Evolutionary conservation across 2,888 invertebrate genomes (phyloP).

Genomic region (Trichogramma dendrolimi): DNA sequence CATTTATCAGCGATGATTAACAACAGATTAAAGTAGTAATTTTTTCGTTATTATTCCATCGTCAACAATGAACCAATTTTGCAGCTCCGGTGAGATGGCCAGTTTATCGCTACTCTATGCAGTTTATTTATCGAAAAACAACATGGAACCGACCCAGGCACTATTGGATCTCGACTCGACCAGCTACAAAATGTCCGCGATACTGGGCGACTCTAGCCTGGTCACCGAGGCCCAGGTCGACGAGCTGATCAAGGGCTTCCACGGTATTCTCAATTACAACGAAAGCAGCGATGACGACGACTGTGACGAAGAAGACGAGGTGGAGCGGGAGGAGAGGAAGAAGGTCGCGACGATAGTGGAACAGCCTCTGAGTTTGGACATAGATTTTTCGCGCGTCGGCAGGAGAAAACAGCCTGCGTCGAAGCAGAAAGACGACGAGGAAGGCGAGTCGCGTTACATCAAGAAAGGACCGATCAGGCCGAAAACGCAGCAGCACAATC

Average conservation of each 20-base stretch:
- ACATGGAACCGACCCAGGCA: too few relatives aligned
- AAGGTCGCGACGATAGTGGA: constrained; percentile 11
- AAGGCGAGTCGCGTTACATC: constrained; percentile 30
- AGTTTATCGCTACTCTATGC: too few relatives aligned
- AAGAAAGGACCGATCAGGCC: constrained; percentile 40
- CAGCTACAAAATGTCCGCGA: constrained; percentile 5
- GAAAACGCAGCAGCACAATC: constrained; percentile 9
- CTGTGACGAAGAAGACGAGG: neutral
- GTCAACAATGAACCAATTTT: too few relatives aligned
- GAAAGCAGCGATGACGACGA: neutral
- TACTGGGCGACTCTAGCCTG: constrained; percentile 1
- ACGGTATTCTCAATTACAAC: neutral
- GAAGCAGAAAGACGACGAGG: constrained; percentile 22
- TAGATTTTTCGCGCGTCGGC: neutral
- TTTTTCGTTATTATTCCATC: too few relatives aligned
- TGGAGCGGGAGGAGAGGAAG: neutral
- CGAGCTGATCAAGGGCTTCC: constrained; percentile 5
- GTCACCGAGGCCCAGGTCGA: constrained; percentile 17
- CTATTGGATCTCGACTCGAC: too few relatives aligned
- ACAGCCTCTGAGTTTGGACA: constrained; percentile 10
- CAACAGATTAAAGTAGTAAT: too few relatives aligned
- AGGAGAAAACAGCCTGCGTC: neutral
- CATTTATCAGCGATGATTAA: too few relatives aligned
- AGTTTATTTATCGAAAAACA: too few relatives aligned
- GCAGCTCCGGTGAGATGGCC: too few relatives aligned